Conservation (phyloP, 2,797 vertebrate genomes). For the Rachycentron canadum region DNA sequence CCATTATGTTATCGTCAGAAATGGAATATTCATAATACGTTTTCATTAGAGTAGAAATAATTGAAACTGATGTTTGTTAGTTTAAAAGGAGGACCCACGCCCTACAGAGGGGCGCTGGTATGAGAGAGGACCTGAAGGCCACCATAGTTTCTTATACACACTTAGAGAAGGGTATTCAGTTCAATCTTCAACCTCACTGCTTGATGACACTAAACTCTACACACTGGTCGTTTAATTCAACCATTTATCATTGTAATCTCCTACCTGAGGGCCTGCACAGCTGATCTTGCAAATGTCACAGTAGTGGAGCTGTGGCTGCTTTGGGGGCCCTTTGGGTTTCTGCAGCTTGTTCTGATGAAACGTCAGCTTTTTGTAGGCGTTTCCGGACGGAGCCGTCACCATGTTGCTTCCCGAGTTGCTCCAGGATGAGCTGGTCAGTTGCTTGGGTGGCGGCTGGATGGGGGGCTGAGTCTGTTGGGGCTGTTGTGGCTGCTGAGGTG, state of each 20-base stretch:
- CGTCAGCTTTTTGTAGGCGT: conserved; percentile 79
- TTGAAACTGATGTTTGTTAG: too few species aligned
- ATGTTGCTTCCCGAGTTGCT: conserved; percentile 80
- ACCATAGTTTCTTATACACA: background rate
- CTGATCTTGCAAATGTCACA: conserved; percentile 93
- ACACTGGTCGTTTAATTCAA: background rate
- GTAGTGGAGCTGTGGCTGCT: conserved; percentile 88
- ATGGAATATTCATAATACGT: too few species aligned
- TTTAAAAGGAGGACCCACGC: too few species aligned
- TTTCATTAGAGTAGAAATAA: too few species aligned
- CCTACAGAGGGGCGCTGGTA: too few species aligned
- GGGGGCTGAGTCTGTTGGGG: conserved; percentile 64
- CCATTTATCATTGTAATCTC: background rate
- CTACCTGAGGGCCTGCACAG: conserved; percentile 91
- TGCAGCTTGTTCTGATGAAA: conserved; percentile 84
- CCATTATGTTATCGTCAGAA: too few species aligned
- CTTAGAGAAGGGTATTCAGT: background rate
- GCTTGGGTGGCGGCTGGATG: conserved; percentile 78
- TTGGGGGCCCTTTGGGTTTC: conserved; percentile 85
- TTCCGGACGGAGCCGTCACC: conserved; percentile 68
- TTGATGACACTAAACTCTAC: background rate
- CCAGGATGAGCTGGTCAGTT: conserved; percentile 82
- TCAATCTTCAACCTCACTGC: background rate
- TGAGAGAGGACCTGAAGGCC: too few species aligned
- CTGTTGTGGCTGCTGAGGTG: conserved; percentile 70